Percentiles rank a stretch among this genome's conserved stretches.
Evolutionary conservation across 2,113 vertebrate species (phyloP).

Genomic region (Mellivora capensis): DNA sequence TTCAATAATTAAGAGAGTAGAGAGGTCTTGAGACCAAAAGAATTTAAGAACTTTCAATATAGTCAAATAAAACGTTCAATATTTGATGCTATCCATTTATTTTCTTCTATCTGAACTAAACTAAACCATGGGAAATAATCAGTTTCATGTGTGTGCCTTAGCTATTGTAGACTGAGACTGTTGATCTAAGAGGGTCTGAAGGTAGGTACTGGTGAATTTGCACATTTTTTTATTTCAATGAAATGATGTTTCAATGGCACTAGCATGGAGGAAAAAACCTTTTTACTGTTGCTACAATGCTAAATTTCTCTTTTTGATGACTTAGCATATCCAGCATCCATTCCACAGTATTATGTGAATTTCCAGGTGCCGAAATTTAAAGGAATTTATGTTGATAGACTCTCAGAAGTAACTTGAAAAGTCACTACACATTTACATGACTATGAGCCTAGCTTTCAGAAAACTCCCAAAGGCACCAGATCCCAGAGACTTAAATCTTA

Average conservation of each 20-base stretch:
- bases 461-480: slow-evolving; percentile 39
- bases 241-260: slow-evolving; percentile 33
- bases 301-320: slow-evolving; percentile 38
- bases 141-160: background rate
- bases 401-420: slow-evolving; percentile 59
- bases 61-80: slow-evolving; percentile 7
- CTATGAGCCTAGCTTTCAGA: slow-evolving; percentile 50
- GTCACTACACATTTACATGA: slow-evolving; percentile 56
- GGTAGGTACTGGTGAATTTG: background rate
- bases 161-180: background rate
- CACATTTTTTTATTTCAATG: slow-evolving; percentile 21
- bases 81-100: background rate
- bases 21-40: background rate
- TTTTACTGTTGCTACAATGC: slow-evolving; percentile 25
- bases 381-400: slow-evolving; percentile 30
- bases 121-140: background rate
- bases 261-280: background rate
- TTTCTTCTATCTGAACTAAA: slow-evolving; percentile 26
- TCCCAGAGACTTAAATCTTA: slow-evolving; percentile 35
- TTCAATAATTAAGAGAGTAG: background rate
- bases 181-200: background rate
- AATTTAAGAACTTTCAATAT: background rate
- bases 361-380: slow-evolving; percentile 48
- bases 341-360: slow-evolving; percentile 33
- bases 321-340: slow-evolving; percentile 16